Base-by-base conservation (phyloP, 2,888 invertebrate genomes). In the Saturnia japonica region DNA sequence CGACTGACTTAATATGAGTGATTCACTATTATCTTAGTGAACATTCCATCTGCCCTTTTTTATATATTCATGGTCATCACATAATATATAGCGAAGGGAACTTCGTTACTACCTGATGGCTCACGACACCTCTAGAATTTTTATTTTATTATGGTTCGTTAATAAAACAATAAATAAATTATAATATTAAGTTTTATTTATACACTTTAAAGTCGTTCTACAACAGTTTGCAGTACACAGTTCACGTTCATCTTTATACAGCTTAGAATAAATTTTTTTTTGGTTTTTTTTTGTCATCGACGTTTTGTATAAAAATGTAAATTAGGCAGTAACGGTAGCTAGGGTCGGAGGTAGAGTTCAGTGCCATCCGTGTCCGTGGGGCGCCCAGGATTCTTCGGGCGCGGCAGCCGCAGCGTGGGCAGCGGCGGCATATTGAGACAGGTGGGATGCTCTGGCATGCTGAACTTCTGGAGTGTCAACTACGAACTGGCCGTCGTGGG, bases 391-490 rank as follows among this genome's bases (percentile, higher is more conserved):
- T 57, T 92, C 93, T 73, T 93, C 93, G 77, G 94, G 93, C 42
- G 92, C 78, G 71, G 93, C 76, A 69, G 94, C 94, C 74, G 94
- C 94, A 73, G 91, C 93, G 81, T 92, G 92, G 1, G 93, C 93
- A 72, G 91, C 91, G 75, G 85, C 86, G 14, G 93, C 90, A 86
- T 88, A 93, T 74, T 93, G 93, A 72, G 87, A 80, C 6, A 92
- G 83, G 80, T 94, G 93, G 47, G 90, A 88, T 69, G 93, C 92
- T 72, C 93, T 87, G 22, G 94, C 93, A 86, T 94, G 94, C 68
- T 93, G 93, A 0, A 94, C 94, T 81, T 93, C 93, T 71, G 93
- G 94, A 71, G 94, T 93, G 86, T 94, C 94, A 0, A 93, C 91
- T 40, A 94, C 93, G 90, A 90, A 93, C 78, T 93, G 93, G 34